Percentiles rank a stretch among this genome's conserved stretches.
These are phyloP conservation scores for Apogon talboti DNA, from an alignment of 2,797 vertebrate genomes.

Conservation along the genomic window DNA sequence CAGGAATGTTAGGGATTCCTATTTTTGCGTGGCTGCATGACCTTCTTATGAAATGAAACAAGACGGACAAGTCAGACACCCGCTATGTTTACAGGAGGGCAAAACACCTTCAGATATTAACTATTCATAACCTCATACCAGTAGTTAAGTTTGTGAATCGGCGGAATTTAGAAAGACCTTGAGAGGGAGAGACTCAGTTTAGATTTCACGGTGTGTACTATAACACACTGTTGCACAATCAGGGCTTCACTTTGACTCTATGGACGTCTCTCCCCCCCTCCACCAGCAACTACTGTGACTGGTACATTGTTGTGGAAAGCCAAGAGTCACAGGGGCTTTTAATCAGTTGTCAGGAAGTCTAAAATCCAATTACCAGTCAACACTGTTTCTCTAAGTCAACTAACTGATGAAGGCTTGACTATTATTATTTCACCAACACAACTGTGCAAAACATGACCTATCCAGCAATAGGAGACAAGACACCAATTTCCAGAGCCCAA, in stretches of 20 bases:
- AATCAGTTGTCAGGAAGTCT: constrained; percentile 33
- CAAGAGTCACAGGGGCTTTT: constrained; percentile 28
- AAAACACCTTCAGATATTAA: not conserved
- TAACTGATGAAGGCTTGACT: not conserved
- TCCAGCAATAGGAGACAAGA: not conserved
- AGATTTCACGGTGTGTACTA: not conserved
- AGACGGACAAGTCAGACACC: not conserved
- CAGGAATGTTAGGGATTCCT: constrained; percentile 64
- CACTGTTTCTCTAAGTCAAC: not conserved
- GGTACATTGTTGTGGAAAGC: constrained; percentile 68
- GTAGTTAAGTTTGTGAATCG: not conserved
- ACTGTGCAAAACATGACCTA: too few species aligned
- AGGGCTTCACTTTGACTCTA: constrained; percentile 72
- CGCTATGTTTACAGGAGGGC: constrained; percentile 9
- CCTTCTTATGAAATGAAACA: constrained; percentile 43
- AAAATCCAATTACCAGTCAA: constrained; percentile 28
- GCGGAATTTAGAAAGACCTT: constrained; percentile 11
- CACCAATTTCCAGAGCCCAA: not conserved
- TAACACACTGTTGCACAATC: constrained; percentile 67
- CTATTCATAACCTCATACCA: not conserved
- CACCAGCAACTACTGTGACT: constrained; percentile 70
- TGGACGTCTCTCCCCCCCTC: constrained; percentile 28
- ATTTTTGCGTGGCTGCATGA: constrained; percentile 48
- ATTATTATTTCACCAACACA: not conserved
- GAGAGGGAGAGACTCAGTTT: not conserved